Percentiles rank a stretch among this genome's conserved stretches.
Conservation (phyloP, 2,113 vertebrate genomes). For the Orthonyx spaldingii region DNA sequence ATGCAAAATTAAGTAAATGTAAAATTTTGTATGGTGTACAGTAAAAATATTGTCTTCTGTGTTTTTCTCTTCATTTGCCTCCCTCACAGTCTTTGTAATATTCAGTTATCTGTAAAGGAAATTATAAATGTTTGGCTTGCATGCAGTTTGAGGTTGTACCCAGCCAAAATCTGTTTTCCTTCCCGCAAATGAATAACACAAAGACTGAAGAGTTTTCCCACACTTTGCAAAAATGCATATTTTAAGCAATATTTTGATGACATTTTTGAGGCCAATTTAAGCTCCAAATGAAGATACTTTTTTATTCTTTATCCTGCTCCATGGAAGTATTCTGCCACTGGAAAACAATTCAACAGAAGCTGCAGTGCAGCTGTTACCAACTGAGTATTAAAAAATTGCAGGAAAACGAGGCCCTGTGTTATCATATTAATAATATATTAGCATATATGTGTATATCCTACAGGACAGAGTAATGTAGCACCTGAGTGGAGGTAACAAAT, state of each 20-base stretch:
- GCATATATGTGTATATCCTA: neutral
- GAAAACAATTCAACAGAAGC: neutral
- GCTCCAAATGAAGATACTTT: neutral
- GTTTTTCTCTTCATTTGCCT: neutral
- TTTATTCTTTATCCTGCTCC: neutral
- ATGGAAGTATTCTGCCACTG: neutral
- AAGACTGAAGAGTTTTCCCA: neutral
- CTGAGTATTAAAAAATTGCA: neutral
- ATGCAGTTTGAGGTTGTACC: neutral
- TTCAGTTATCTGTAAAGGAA: neutral
- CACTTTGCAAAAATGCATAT: neutral
- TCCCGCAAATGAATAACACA: neutral
- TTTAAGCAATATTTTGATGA: conserved; percentile 2
- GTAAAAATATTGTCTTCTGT: neutral
- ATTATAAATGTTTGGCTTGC: neutral
- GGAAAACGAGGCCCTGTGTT: neutral
- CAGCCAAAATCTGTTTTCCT: neutral
- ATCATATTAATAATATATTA: conserved; percentile 13
- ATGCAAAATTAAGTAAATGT: neutral
- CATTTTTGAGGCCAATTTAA: conserved; percentile 2
- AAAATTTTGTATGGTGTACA: neutral
- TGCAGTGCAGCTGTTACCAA: neutral
- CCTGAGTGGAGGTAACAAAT: neutral
- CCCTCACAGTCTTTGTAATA: neutral
- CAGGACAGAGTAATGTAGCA: neutral